Evolutionary conservation across 2,797 vertebrate genomes (phyloP), one percentile per base, ranked within the genome.

Genomic region (Pterois miles): DNA sequence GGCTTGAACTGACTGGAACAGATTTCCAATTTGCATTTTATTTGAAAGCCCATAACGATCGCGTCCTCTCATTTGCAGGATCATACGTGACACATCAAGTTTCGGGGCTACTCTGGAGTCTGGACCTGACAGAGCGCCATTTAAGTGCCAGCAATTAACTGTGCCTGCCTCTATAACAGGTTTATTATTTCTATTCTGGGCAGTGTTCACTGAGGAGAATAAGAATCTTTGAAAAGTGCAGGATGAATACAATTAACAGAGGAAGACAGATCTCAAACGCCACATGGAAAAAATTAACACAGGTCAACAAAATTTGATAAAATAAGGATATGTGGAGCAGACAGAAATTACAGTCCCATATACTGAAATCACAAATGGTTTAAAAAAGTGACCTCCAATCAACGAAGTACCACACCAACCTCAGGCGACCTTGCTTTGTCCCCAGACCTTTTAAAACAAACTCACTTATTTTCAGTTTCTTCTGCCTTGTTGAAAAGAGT

Each of bases 11-110:
- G 86, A 87, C 83, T 89, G 76, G 82, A 94, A 93, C 86, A 91
- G 83, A 91, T 91, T 93, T 89, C 64, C 38, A 82, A 93, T 94
- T 93, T 90, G 88, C 92, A 92, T 94, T 92, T 93, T 85, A 88
- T 92, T 87, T 82, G 78, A 81, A 90, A 82, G 76, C 71, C 59
- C 63, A 67, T 80, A 82, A 87, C 72, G 48, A 71, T 86, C 81
- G 31, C 27, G 6, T 86, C 75, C 29, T 83, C 82, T 86, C 66
- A 87, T 83, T 86, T 70, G 53, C 65, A 78, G 66, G 52, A 86
- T 85, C 85, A 86, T 83, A 85, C 29, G 36, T 81, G 86, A 85
- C 78, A 78, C 50, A 69, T 69, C 69, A 60, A 43, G 36, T 71
- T 73, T 84, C 38, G 65, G 53, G 50, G 58, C n/a, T 34, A 52